phyloP scores from a whole-genome alignment of 2,113 vertebrate genomes.

The Gorsachius goisagi region DNA sequence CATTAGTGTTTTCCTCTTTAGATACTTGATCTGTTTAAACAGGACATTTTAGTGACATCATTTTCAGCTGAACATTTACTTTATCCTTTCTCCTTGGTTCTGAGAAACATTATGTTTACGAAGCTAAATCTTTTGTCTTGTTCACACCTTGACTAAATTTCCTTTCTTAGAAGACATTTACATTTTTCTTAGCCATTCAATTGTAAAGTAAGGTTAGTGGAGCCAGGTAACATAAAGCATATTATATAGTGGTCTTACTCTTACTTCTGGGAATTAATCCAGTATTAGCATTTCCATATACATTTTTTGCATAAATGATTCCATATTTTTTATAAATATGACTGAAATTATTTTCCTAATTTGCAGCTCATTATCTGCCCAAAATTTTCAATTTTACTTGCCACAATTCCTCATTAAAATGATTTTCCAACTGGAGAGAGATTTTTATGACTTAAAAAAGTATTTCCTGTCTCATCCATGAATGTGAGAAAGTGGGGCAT shows the following conservation, averaged over 20 bases:
- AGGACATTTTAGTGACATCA: background rate
- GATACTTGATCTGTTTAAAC: background rate
- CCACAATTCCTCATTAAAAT: background rate
- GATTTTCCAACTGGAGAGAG: background rate
- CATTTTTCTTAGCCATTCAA: background rate
- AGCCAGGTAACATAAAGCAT: background rate
- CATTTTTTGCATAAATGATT: background rate
- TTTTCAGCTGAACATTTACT: background rate
- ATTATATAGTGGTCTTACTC: background rate
- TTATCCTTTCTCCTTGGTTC: background rate
- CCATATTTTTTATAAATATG: background rate
- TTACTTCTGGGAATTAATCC: background rate
- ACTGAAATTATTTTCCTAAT: background rate
- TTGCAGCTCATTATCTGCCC: conserved; percentile 1
- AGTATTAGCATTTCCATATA: background rate
- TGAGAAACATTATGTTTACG: background rate
- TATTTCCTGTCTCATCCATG: background rate
- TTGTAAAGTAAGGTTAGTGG: background rate
- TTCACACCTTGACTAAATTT: background rate
- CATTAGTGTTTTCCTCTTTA: background rate
- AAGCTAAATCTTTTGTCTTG: background rate
- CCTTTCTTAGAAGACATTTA: background rate
- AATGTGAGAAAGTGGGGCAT: background rate
- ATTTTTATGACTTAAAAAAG: background rate
- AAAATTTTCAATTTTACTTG: background rate